phyloP scores from a whole-genome alignment of 37 sponge, comb jelly and placozoan genomes.

The Halichondria panicea region DNA sequence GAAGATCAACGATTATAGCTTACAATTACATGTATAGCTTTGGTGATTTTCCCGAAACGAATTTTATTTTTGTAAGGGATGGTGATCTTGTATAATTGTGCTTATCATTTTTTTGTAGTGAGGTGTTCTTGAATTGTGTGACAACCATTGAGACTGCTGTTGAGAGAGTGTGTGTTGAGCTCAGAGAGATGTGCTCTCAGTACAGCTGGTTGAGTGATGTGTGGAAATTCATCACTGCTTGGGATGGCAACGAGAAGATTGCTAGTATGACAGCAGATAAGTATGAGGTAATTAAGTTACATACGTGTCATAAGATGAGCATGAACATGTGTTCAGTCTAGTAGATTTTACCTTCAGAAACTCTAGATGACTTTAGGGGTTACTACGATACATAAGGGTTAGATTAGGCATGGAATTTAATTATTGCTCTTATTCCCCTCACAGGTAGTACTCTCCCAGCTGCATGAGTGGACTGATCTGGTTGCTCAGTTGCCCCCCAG shows the following conservation, averaged over 20 bases:
- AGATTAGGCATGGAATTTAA: too few relatives aligned
- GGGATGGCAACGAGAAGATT: conserved; percentile 20
- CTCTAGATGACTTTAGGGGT: too few relatives aligned
- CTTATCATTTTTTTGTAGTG: conserved; percentile 14
- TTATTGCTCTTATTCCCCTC: not conserved
- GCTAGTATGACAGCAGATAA: conserved; percentile 29
- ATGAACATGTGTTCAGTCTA: too few relatives aligned
- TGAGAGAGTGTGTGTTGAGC: not conserved
- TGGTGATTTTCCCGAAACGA: too few relatives aligned
- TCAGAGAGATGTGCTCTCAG: conserved; percentile 13
- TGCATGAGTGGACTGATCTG: conserved; percentile 7
- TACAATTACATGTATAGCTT: too few relatives aligned
- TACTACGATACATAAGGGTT: too few relatives aligned
- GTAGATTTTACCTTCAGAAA: too few relatives aligned
- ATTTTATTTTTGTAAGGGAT: not conserved
- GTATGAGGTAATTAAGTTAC: conserved; percentile 40
- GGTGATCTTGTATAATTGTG: not conserved
- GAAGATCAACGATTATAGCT: too few relatives aligned
- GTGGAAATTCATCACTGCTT: conserved; percentile 4
- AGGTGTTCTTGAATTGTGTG: not conserved
- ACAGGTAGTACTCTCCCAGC: conserved; percentile 6
- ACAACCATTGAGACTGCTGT: not conserved
- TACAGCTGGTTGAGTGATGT: conserved; percentile 35
- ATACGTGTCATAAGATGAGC: not conserved
- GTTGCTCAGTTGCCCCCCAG: conserved; percentile 21